A percentile compares a stretch with the other conserved stretches of the same genome.
These are phyloP conservation scores for Lasius fuliginosus DNA, from an alignment of 2,888 invertebrate genomes.

Conservation along the genomic window DNA sequence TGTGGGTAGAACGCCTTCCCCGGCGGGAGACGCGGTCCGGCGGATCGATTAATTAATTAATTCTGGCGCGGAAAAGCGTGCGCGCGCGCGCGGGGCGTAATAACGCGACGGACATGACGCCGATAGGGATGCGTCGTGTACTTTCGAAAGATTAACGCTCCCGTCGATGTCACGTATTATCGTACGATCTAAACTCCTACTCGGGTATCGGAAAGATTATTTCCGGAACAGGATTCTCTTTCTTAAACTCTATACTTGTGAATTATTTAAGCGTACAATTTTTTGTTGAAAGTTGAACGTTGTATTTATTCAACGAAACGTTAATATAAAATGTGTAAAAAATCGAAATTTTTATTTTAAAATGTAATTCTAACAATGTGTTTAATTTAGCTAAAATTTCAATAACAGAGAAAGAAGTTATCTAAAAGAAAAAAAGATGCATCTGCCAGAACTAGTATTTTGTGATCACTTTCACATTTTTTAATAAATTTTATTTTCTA, in stretches of 20 bases:
- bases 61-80: constrained; percentile 20
- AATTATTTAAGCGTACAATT: neutral
- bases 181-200: neutral
- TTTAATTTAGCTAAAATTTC: neutral
- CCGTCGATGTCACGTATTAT: constrained; percentile 30
- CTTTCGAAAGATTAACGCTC: constrained; percentile 26
- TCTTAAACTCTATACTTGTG: neutral
- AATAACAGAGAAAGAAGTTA: neutral
- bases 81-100: neutral
- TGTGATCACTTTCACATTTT: neutral
- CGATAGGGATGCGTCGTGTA: constrained; percentile 22
- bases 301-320: neutral
- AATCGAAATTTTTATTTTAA: neutral
- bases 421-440: neutral
- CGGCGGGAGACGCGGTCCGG: constrained; percentile 19
- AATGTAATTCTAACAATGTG: neutral
- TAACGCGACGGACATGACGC: constrained; percentile 14
- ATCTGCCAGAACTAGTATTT: neutral
- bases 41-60: constrained; percentile 63
- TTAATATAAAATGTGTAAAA: neutral
- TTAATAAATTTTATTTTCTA: neutral
- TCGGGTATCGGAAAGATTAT: neutral
- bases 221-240: neutral
- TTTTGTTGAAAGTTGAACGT: neutral
- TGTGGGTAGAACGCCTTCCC: constrained; percentile 46